Evolutionary conservation across 2,113 vertebrate genomes (phyloP), one percentile per base, ranked within the genome.

Genomic region (Rhinoderma darwinii): DNA sequence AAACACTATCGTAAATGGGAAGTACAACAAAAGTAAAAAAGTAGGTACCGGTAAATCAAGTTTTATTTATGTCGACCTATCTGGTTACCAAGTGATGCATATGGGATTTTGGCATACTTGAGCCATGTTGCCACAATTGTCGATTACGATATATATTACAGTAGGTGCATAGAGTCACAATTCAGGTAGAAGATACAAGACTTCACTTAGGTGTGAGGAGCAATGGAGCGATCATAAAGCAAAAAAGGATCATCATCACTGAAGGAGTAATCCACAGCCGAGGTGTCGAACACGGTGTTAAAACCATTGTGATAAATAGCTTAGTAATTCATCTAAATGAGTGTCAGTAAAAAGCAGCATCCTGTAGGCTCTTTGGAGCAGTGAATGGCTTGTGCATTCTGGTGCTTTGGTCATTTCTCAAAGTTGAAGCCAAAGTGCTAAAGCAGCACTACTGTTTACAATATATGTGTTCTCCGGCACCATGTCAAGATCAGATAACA

Each of bases 241-340:
- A 90, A 91, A 86, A 90, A 91, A 91, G 91, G 89, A 91, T 91
- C 88, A 89, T 91, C 88, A 81, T 88, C 91, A 91, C 91, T 91
- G 90, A 91, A 86, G 88, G 30, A 79, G 89, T 93, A 93, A 92
- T 92, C 89, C 90, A 89, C 90, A 89, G 92, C 88, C 91, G 91
- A 93, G 92, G 91, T 93, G 92, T 92, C 91, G 41, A 82, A 91
- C 91, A 93, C 91, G 47, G 74, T 90, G 92, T 92, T 94, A 93
- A 94, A 94, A 94, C 92, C 94, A 91, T 93, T 93, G 93, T 95
- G 95, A 95, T 95, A 94, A 92, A 95, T 94, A 90, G 92, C 92
- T 83, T 83, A 87, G 92, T 92, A 92, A 94, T 97, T 96, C 93
- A 93, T 97, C 96, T 95, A 92, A 94, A 95, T 96, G 93, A 96